A percentile compares a stretch with the other conserved stretches of the same genome.
phyloP scores from a whole-genome alignment of 2,888 invertebrate genomes.

The Sturmia bella region DNA sequence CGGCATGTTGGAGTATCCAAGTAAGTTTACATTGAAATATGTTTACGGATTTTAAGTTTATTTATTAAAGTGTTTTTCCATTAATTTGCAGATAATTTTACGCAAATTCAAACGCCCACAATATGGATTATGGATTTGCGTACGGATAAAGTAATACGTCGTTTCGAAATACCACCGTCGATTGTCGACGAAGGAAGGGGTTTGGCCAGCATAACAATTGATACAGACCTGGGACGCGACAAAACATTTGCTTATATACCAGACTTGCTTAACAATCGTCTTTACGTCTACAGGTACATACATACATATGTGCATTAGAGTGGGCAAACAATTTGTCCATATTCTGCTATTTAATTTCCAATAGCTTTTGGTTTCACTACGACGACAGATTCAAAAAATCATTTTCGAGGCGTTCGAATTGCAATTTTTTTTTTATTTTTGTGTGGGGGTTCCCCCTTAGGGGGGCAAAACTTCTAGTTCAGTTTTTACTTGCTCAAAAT shows the following conservation, averaged over 20 bases:
- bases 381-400: too few relatives aligned
- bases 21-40: slow-evolving; percentile 79
- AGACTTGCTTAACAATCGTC: slow-evolving; percentile 76
- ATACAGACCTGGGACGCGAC: slow-evolving; percentile 84
- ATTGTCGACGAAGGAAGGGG: slow-evolving; percentile 82
- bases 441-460: too few relatives aligned
- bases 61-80: background rate
- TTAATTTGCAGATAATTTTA: slow-evolving; percentile 75
- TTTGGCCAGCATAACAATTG: slow-evolving; percentile 87
- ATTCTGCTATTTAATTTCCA: too few relatives aligned
- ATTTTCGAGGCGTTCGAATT: too few relatives aligned
- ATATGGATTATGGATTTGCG: slow-evolving; percentile 86
- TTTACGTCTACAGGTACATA: slow-evolving; percentile 81
- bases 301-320: too few relatives aligned
- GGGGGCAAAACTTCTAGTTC: too few relatives aligned
- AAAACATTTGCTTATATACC: slow-evolving; percentile 88
- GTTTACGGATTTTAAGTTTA: background rate
- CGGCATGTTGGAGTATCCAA: slow-evolving; percentile 87
- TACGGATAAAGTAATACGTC: slow-evolving; percentile 84
- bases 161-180: slow-evolving; percentile 82
- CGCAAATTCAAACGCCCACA: slow-evolving; percentile 84
- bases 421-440: too few relatives aligned
- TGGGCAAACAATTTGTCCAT: too few relatives aligned
- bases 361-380: too few relatives aligned
- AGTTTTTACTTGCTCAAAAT: too few relatives aligned